Percentiles rank a stretch among this genome's conserved stretches.
Evolutionary conservation across 2,888 invertebrate genomes (phyloP).

Genomic region (Aleiodes alternator): DNA sequence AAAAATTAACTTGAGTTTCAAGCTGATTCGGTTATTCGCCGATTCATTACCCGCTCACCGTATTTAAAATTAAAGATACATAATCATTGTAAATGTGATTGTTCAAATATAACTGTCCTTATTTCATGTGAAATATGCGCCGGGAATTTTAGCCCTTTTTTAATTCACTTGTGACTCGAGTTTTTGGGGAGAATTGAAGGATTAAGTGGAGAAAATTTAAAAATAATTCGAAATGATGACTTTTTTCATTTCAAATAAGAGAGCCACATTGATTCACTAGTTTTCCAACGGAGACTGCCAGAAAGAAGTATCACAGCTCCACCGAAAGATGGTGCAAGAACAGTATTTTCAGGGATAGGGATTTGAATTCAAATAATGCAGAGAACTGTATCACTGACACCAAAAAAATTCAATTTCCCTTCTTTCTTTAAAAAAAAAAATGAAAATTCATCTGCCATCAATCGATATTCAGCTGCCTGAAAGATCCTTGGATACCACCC

Average conservation of each 20-base stretch:
- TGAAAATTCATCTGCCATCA: slow-evolving; percentile 49
- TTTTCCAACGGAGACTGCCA: background rate
- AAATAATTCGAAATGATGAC: too few relatives aligned
- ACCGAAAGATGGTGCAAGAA: slow-evolving; percentile 29
- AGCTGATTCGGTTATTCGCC: too few relatives aligned
- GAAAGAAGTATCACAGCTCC: background rate
- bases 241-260: background rate
- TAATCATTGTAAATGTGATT: too few relatives aligned
- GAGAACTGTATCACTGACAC: background rate
- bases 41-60: too few relatives aligned
- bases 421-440: background rate
- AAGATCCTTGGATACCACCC: slow-evolving; percentile 69
- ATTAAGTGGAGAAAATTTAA: too few relatives aligned
- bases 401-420: background rate
- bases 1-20: too few relatives aligned
- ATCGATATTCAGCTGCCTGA: slow-evolving; percentile 71
- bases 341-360: slow-evolving; percentile 23
- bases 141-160: too few relatives aligned
- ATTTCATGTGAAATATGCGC: too few relatives aligned
- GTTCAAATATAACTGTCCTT: too few relatives aligned
- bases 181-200: too few relatives aligned
- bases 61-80: too few relatives aligned
- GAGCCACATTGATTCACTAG: background rate
- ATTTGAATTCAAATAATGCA: background rate
- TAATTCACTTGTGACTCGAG: too few relatives aligned